A percentile compares a stretch with the other conserved stretches of the same genome.
Conservation (phyloP, 2,797 vertebrate genomes). For the Acomys russatus region DNA sequence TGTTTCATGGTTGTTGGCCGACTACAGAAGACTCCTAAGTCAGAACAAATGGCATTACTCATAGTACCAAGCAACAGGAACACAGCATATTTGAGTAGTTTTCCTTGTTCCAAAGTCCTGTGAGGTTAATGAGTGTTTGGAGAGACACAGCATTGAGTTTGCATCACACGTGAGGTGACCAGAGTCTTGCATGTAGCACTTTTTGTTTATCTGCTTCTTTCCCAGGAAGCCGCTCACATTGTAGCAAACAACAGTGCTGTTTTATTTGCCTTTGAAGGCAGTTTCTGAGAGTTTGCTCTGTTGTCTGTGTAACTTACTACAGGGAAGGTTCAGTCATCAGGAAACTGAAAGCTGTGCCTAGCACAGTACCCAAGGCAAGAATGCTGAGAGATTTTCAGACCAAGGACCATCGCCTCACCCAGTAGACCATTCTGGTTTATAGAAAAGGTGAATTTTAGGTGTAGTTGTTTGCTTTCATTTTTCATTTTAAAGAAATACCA, state of each 20-base stretch:
- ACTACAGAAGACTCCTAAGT: conserved; percentile 46
- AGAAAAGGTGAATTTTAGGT: conserved; percentile 22
- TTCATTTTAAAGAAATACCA: conserved; percentile 20
- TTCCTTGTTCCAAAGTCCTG: conserved; percentile 43
- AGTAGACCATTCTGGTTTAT: background rate
- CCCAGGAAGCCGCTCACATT: background rate
- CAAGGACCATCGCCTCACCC: background rate
- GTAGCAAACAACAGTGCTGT: background rate
- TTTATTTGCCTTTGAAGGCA: background rate
- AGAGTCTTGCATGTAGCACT: background rate
- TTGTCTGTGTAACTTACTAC: conserved; percentile 13
- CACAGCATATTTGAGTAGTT: conserved; percentile 46
- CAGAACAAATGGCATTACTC: conserved; percentile 56
- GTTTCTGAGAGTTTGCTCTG: background rate
- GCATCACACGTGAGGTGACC: background rate
- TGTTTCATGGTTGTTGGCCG: conserved; percentile 60
- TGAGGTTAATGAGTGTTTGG: background rate
- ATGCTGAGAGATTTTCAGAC: background rate
- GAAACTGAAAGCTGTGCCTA: conserved; percentile 43
- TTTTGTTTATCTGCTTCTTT: background rate
- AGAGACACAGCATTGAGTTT: background rate
- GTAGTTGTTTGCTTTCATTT: conserved; percentile 53
- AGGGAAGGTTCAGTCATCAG: conserved; percentile 27
- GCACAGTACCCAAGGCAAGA: conserved; percentile 15
- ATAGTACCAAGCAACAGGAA: background rate